Conservation (phyloP, 1,140 invertebrate species). For the Drosophila rhopaloa region DNA sequence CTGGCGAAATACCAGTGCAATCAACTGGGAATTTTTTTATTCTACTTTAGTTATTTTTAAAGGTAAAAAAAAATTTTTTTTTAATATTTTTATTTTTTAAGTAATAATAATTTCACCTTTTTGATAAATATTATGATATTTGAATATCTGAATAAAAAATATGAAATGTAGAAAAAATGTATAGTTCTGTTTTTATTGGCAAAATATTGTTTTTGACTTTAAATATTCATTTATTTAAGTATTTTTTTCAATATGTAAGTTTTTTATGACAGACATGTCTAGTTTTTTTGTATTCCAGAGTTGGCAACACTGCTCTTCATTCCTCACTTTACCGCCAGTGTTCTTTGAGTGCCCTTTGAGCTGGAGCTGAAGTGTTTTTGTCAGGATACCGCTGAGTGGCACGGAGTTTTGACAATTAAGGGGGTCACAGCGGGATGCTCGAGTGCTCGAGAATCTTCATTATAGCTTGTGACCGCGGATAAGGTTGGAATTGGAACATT, state of each 20-base stretch:
- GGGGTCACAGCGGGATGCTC: conserved; percentile 12
- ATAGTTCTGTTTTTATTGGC: no score
- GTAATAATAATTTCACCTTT: no score
- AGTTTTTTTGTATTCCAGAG: neutral
- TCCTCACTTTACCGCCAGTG: conserved; percentile 1
- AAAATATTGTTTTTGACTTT: no score
- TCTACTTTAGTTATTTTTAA: neutral
- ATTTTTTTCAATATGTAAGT: no score
- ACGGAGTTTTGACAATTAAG: conserved; percentile 38
- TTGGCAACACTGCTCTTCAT: neutral
- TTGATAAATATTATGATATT: no score
- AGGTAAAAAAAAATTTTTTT: neutral
- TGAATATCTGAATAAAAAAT: no score
- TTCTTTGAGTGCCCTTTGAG: conserved; percentile 22
- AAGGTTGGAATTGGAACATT: conserved; percentile 7
- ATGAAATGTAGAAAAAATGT: no score
- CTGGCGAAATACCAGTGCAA: conserved; percentile 26
- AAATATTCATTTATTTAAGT: neutral
- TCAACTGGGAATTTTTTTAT: neutral
- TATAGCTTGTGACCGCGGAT: conserved; percentile 7
- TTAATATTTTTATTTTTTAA: no score
- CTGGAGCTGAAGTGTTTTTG: conserved; percentile 29
- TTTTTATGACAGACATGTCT: neutral
- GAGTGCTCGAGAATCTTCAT: conserved; percentile 5
- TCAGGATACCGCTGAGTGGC: conserved; percentile 25